Base-by-base conservation (phyloP, 2,888 invertebrate genomes). In the Acrocyrtus sp. region DNA sequence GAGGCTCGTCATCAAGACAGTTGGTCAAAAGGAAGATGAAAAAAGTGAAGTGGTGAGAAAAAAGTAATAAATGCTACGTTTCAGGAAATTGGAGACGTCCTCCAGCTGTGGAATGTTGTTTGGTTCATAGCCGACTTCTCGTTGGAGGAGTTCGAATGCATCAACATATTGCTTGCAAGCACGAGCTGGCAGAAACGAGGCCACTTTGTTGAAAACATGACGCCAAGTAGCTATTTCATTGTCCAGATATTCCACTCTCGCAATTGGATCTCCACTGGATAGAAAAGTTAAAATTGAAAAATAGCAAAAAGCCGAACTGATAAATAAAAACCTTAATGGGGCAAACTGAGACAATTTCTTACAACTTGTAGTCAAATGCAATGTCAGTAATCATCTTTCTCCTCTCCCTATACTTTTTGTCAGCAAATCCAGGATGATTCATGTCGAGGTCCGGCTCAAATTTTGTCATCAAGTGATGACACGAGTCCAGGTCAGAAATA, bases 371-470 rank as follows among this genome's bases (percentile, higher is more conserved):
- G 51, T 90, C 91, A 85, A 98, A 97, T 24, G 98, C 98, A 81
- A 98, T 95, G 84, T 98, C 96, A 24, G 98, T 98, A 82, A 98
- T 98, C 83, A 93, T 88, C 88, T 98, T 98, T 82, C 98, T 90
- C 78, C 98, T 91, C 75, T 91, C 90, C 72, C 98, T 89, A 86
- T 98, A 98, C 12, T 91, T 93, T 84, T 93, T 92, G 85, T 98
- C 98, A 57, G 96, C 93, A 85, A 98, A 99, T 24, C 98, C 98
- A 5, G 98, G 98, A 85, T 99, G 98, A 86, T 95, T 97, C 91
- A 96, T 93, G 84, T 99, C 98, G 80, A 99, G 87, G 84, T 99
- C 98, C 1, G 98, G 96, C 83, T 98, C 98, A 84, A 94, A 98
- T 85, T 96, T 97, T 82, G 98, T 95, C 92, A 98, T 96, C 82